Conservation (phyloP, 2,113 vertebrate genomes). For the Empidonax traillii region DNA sequence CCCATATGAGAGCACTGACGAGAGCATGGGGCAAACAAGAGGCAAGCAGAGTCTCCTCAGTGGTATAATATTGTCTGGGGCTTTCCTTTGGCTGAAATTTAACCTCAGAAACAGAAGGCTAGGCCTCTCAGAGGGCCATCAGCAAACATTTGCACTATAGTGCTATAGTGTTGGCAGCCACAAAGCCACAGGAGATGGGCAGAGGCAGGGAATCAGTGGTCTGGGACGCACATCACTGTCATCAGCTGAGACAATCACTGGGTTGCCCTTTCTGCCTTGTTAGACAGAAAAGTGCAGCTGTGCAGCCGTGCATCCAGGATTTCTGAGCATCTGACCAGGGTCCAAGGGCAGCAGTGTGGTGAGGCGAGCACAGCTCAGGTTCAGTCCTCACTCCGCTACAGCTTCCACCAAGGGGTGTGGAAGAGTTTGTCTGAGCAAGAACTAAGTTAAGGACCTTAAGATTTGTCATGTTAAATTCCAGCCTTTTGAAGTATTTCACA, state of each 20-base stretch:
- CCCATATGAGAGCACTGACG: not conserved
- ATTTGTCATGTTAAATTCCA: conserved; percentile 34
- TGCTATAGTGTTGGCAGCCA: not conserved
- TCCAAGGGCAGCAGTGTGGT: not conserved
- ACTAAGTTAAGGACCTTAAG: not conserved
- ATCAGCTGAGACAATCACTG: not conserved
- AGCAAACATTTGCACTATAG: not conserved
- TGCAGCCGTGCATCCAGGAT: not conserved
- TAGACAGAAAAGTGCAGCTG: not conserved
- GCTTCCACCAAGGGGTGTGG: not conserved
- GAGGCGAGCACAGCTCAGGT: not conserved
- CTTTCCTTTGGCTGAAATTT: not conserved
- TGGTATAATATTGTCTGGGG: not conserved
- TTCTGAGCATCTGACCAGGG: not conserved
- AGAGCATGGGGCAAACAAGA: not conserved
- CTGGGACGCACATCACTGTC: not conserved
- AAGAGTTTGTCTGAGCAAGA: not conserved
- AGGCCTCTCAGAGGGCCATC: not conserved
- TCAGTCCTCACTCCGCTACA: not conserved
- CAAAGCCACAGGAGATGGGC: fast-evolving
- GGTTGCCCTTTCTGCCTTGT: fast-evolving
- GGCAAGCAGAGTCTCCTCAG: not conserved
- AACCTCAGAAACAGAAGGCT: not conserved
- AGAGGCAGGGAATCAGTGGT: not conserved
- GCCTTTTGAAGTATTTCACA: conserved; percentile 2